Evolutionary conservation across 2,888 invertebrate species (phyloP).

Genomic region (Plemyria rubiginata): DNA sequence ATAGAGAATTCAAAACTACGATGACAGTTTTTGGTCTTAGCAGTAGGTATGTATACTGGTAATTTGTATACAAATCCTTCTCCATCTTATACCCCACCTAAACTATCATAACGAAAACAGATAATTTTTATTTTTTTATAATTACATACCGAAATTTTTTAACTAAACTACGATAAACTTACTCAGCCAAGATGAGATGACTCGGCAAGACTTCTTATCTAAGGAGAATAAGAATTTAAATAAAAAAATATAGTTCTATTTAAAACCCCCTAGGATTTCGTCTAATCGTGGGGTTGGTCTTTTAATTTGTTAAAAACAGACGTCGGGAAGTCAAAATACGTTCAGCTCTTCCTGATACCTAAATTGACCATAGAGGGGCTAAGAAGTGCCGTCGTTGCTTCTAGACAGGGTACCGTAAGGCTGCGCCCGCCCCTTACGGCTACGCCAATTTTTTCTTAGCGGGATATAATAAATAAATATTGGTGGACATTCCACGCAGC

Average conservation of each 20-base stretch:
- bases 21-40: too few relatives aligned
- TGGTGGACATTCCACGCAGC: too few relatives aligned
- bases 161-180: slow-evolving; percentile 37
- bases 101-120: slow-evolving; percentile 27
- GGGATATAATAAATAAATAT: too few relatives aligned
- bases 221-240: slow-evolving; percentile 48
- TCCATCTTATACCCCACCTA: too few relatives aligned
- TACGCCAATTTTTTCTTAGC: too few relatives aligned
- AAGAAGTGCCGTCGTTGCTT: too few relatives aligned
- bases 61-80: too few relatives aligned
- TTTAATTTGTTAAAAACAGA: slow-evolving; percentile 12
- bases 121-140: slow-evolving; percentile 29
- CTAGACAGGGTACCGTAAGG: too few relatives aligned
- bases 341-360: neutral
- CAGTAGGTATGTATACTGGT: too few relatives aligned
- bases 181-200: slow-evolving; percentile 41
- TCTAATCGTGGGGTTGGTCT: slow-evolving; percentile 23
- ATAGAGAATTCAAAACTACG: too few relatives aligned
- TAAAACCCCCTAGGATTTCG: slow-evolving; percentile 29
- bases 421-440: too few relatives aligned
- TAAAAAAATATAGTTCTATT: slow-evolving; percentile 45
- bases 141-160: slow-evolving; percentile 29
- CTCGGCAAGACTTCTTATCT: slow-evolving; percentile 50
- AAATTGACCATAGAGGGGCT: neutral
- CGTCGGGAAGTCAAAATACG: neutral